Evolutionary conservation across 2,113 vertebrate genomes (phyloP), one percentile per base, ranked within the genome.

Genomic region (Apodemus sylvaticus): DNA sequence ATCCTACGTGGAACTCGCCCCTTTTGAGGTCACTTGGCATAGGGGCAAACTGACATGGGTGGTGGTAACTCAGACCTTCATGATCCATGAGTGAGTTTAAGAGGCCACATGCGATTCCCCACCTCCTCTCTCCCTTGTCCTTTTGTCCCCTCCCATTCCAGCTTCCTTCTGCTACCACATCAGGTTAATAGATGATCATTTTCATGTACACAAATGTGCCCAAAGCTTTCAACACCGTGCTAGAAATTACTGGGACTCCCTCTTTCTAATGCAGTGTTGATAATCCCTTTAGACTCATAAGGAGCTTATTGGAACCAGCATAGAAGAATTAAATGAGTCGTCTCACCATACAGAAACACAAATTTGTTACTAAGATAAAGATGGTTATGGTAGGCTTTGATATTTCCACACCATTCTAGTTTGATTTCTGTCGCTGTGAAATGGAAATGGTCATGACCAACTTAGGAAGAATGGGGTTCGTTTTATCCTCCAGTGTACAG

Each of bases 271-370:
- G 89, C 96, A 64, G 48, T 88, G 19, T 91, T 96, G 70, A 94
- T 96, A 89, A 96, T 96, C 91, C 93, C 95, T 87, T 95, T 93
- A 94, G 88, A 97, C 76, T 89, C 94, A 81, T 86, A 95, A 95
- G 96, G 81, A 94, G 82, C 90, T 95, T 94, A 96, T 19, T 96
- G 77, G 94, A 95, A 94, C 64, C 95, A 89, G 88, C 82, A 71
- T 92, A 89, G 82, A 94, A 94, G 97, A 96, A 98, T 88, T 94
- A 91, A 96, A 95, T 96, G 51, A 94, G 89, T 93, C 92, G 90
- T 92, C 89, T 97, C 82, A 83, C 95, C 96, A 94, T 95, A 96
- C 88, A 96, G 78, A 96, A 76, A 71, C 1, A 81, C 76, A 93
- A 96, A 26, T 93, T 90, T 87, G 90, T 96, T 89, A 87, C 86